Conservation (phyloP, 2,113 vertebrate genomes). For the Larimichthys crocea region DNA sequence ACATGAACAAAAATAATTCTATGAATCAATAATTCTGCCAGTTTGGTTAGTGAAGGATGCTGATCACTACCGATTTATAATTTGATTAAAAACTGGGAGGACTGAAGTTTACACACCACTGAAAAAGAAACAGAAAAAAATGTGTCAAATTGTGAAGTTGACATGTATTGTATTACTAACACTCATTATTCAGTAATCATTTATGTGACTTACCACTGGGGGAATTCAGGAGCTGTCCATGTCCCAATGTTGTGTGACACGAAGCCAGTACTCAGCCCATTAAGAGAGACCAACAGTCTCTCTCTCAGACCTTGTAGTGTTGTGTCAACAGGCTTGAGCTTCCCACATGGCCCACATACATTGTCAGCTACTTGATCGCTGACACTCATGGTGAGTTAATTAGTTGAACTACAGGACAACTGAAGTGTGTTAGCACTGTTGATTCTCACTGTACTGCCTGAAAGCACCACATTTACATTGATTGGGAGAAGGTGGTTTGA, state of each 20-base stretch:
- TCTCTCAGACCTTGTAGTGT: background rate
- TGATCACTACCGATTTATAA: background rate
- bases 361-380: constrained; percentile 17
- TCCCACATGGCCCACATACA: constrained; percentile 70
- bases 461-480: constrained; percentile 52
- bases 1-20: background rate
- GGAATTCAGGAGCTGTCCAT: constrained; percentile 64
- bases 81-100: background rate
- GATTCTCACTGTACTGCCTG: constrained; percentile 53
- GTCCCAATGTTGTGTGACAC: constrained; percentile 26
- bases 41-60: background rate
- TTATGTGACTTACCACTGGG: constrained; percentile 46
- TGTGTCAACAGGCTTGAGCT: constrained; percentile 18
- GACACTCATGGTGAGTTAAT: constrained; percentile 55
- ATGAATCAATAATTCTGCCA: background rate
- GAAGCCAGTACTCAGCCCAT: background rate
- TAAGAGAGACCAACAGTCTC: background rate
- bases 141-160: background rate
- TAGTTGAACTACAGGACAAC: constrained; percentile 54
- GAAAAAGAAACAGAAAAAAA: constrained; percentile 15
- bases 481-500: constrained; percentile 55
- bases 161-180: background rate
- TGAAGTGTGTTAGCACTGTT: constrained; percentile 57
- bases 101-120: constrained; percentile 28
- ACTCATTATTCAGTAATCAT: background rate